Evolutionary conservation across 2,113 vertebrate species (phyloP).

Genomic region (Hippocampus guttulatus): DNA sequence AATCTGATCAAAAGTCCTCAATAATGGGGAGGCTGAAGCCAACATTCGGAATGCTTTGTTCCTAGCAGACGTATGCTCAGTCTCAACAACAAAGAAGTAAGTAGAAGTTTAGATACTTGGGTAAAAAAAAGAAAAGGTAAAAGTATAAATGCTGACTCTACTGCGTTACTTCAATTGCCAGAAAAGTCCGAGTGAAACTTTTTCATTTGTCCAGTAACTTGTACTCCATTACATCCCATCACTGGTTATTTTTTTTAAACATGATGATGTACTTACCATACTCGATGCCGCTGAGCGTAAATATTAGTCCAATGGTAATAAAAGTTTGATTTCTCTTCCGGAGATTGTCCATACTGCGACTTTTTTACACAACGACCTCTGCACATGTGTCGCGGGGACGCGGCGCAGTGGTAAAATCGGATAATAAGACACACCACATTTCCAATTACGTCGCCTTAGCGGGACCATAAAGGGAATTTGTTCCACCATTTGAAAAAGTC

Average conservation of each 20-base stretch:
- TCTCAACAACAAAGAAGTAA: too few species aligned
- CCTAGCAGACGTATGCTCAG: background rate
- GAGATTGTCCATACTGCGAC: conserved; percentile 62
- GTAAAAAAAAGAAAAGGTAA: too few species aligned
- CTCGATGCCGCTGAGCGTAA: conserved; percentile 78
- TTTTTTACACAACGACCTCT: conserved; percentile 24
- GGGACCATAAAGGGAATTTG: conserved; percentile 35
- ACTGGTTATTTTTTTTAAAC: background rate
- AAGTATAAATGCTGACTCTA: too few species aligned
- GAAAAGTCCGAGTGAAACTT: too few species aligned
- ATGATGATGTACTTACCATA: conserved; percentile 70
- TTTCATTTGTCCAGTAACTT: too few species aligned
- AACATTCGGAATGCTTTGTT: conserved; percentile 7
- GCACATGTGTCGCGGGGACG: conserved; percentile 17
- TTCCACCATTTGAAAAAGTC: conserved; percentile 9
- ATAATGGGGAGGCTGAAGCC: conserved; percentile 9
- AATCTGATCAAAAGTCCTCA: conserved; percentile 11
- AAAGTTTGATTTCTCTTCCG: conserved; percentile 72
- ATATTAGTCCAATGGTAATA: conserved; percentile 75
- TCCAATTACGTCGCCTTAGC: conserved; percentile 56
- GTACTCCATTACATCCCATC: conserved; percentile 6
- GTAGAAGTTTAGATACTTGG: too few species aligned
- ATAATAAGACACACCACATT: conserved; percentile 53
- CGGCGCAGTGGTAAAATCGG: conserved; percentile 27
- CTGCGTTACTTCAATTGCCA: too few species aligned